These are phyloP conservation scores for Choloepus hoffmanni DNA, from an alignment of 2,113 vertebrate species.

Conservation along the genomic window DNA sequence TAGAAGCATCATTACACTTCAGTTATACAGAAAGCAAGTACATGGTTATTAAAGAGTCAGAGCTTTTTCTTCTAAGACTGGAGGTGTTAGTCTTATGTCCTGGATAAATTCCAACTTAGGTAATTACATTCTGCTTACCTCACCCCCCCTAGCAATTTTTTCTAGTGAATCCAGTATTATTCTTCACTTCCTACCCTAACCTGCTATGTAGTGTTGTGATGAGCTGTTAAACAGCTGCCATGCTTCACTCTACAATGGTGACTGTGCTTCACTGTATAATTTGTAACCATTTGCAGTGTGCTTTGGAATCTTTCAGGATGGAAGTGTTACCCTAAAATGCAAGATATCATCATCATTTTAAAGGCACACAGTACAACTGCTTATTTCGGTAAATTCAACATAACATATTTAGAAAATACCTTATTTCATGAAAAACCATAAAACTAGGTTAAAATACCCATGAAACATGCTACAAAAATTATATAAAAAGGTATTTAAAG, in stretches of 20 bases:
- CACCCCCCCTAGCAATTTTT: constrained; percentile 64
- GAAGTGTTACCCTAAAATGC: constrained; percentile 76
- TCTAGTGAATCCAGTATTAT: constrained; percentile 71
- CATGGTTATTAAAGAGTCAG: constrained; percentile 65
- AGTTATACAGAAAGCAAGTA: not conserved
- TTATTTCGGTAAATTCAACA: constrained; percentile 80
- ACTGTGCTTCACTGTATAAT: constrained; percentile 76
- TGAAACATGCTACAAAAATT: constrained; percentile 78
- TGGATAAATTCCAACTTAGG: constrained; percentile 80
- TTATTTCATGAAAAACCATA: constrained; percentile 81
- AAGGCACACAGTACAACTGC: constrained; percentile 78
- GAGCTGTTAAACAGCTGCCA: constrained; percentile 82
- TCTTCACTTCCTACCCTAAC: constrained; percentile 75
- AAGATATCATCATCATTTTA: constrained; percentile 80
- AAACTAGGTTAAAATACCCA: constrained; percentile 82
- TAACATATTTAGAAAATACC: constrained; percentile 83
- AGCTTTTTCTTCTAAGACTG: constrained; percentile 63
- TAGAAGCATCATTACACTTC: constrained; percentile 24
- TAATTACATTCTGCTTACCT: constrained; percentile 80
- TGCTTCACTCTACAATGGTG: constrained; percentile 68
- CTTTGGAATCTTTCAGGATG: constrained; percentile 78
- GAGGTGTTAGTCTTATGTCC: constrained; percentile 73
- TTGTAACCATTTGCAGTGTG: constrained; percentile 71
- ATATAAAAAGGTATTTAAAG: constrained; percentile 83
- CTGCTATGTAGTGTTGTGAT: constrained; percentile 71